phyloP scores from a whole-genome alignment of 2,797 vertebrate species.

The Takifugu rubripes region DNA sequence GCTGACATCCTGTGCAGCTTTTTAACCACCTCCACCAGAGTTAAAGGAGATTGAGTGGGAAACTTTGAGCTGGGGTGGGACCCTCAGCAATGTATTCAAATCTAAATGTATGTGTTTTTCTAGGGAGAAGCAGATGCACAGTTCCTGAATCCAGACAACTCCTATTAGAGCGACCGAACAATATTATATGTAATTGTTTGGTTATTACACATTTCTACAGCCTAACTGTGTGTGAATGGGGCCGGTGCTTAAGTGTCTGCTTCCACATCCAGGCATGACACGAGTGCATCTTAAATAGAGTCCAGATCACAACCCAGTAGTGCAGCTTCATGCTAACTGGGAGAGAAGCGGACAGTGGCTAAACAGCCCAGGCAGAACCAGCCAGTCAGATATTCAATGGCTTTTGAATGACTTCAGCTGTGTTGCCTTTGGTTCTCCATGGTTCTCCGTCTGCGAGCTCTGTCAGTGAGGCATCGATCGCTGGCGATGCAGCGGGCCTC shows the following conservation, averaged over 20 bases:
- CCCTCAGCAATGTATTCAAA: no score
- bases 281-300: background rate
- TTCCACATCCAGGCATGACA: background rate
- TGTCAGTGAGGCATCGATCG: slow-evolving; percentile 8
- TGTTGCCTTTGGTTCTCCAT: slow-evolving; percentile 6
- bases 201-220: no score
- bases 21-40: slow-evolving; percentile 56
- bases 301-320: background rate
- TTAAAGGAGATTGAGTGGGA: slow-evolving; percentile 46
- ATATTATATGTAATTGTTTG: no score
- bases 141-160: no score
- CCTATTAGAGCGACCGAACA: no score
- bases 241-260: no score
- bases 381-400: background rate
- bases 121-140: no score
- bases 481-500: slow-evolving; percentile 29
- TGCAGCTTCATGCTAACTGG: no score
- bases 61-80: slow-evolving; percentile 35
- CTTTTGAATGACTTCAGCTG: no score
- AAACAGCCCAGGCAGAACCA: slow-evolving; percentile 19
- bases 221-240: no score
- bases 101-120: slow-evolving; percentile 4
- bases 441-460: slow-evolving; percentile 20
- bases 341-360: background rate
- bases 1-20: slow-evolving; percentile 57